A percentile compares a stretch with the other conserved stretches of the same genome.
Conservation (phyloP, 2,888 invertebrate genomes). For the Lepidocyrtoides sp. region DNA sequence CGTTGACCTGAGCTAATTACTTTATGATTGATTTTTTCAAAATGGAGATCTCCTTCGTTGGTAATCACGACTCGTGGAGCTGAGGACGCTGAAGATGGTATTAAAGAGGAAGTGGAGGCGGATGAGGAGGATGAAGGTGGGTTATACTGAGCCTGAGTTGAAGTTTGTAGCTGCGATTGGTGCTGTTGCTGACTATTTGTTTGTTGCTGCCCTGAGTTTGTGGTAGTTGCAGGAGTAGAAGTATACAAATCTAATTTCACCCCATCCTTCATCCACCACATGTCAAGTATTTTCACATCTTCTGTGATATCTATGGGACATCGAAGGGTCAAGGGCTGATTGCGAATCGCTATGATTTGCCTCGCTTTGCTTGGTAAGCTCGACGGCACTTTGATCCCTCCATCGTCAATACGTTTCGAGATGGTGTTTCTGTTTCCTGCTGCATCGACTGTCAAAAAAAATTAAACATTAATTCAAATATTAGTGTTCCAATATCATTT, state of each 20-base stretch:
- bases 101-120: slow-evolving; percentile 58
- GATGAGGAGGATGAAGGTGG: slow-evolving; percentile 56
- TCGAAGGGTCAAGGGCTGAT: slow-evolving; percentile 80
- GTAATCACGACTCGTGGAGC: slow-evolving; percentile 72
- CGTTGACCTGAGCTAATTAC: slow-evolving; percentile 74
- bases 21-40: slow-evolving; percentile 84
- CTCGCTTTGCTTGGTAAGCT: slow-evolving; percentile 77
- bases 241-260: slow-evolving; percentile 80
- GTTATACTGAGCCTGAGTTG: slow-evolving; percentile 75
- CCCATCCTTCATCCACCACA: slow-evolving; percentile 84
- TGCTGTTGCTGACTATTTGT: slow-evolving; percentile 76
- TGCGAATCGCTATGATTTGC: slow-evolving; percentile 80
- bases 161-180: slow-evolving; percentile 73
- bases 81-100: slow-evolving; percentile 7
- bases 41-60: slow-evolving; percentile 82
- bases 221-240: slow-evolving; percentile 32
- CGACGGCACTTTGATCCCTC: slow-evolving; percentile 82
- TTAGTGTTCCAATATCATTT: neutral
- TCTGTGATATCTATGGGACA: slow-evolving; percentile 80
- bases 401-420: slow-evolving; percentile 83
- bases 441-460: slow-evolving; percentile 72
- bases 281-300: slow-evolving; percentile 76
- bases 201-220: slow-evolving; percentile 68
- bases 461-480: neutral
- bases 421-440: slow-evolving; percentile 67